These are phyloP conservation scores for Rhinolophus sinicus DNA, from an alignment of 2,113 vertebrate genomes.

Conservation along the genomic window DNA sequence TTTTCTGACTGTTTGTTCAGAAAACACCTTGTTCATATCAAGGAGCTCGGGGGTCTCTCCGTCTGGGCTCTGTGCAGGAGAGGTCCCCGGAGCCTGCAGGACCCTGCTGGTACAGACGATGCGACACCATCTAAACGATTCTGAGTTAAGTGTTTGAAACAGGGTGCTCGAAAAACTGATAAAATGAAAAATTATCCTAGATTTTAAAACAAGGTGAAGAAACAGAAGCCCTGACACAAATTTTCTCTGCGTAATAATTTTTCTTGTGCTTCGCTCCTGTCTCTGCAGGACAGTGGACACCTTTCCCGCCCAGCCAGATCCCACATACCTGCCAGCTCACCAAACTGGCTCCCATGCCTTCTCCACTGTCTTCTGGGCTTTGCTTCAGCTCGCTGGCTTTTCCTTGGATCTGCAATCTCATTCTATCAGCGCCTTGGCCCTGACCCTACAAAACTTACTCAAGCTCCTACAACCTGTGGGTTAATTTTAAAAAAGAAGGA, in stretches of 20 bases:
- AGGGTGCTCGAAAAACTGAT: not conserved
- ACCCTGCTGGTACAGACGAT: not conserved
- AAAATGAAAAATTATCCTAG: not conserved
- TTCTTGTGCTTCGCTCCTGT: not conserved
- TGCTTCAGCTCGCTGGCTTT: not conserved
- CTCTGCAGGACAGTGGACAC: rapidly evolving
- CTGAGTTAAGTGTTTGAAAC: not conserved
- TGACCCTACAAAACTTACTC: not conserved
- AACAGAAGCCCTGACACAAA: not conserved
- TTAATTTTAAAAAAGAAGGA: not conserved
- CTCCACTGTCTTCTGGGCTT: rapidly evolving
- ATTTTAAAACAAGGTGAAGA: not conserved
- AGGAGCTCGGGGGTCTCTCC: not conserved
- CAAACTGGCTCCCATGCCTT: rapidly evolving
- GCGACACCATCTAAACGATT: not conserved
- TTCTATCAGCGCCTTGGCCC: not conserved
- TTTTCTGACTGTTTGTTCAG: not conserved
- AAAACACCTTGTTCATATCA: not conserved
- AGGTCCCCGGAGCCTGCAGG: not conserved
- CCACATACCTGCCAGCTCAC: rapidly evolving
- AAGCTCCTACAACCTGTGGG: too few relatives aligned
- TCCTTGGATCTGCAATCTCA: not conserved
- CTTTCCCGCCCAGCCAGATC: rapidly evolving
- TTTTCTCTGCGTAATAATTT: not conserved
- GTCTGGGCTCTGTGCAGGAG: rapidly evolving